Base-by-base conservation (phyloP, 1,140 invertebrate species). In the Zaprionus inermis region DNA sequence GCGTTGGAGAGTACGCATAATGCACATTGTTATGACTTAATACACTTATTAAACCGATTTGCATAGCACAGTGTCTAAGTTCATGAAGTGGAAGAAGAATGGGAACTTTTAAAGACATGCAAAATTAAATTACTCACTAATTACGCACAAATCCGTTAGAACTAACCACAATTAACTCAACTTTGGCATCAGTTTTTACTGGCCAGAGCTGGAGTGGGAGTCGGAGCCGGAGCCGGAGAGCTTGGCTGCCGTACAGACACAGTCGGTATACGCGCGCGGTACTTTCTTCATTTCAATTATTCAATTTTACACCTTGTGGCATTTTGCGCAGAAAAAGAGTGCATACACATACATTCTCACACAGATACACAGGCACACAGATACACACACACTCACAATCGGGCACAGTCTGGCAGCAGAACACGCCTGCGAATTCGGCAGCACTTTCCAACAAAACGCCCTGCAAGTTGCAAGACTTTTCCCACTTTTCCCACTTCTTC, bases 271-370 rank as follows among this genome's bases (percentile, higher is more conserved):
- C 28, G 32, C 32, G 54, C 22, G 54, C 49, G 46, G 36, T 60
- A 44, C 68, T 78, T 81, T 75, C 86, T 90, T 85, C 72, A 90
- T 91, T 91, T 91, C 81, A 91, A 91, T 91, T 91, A 91, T 91
- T 91, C 85, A 91, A 91, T 91, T 91, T 91, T 91, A 90, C 89
- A 91, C 89, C 89, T 91, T 91, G 81, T 81, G 85, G 84, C 90
- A 90, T 90, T 90, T 86, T 51, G 28, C 44, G 44, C 44, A 58
- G 52, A 72, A 77, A 73, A 81, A 76, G 66, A 32, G 55, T 20
- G 58, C 78, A 66, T 36, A 55, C 78, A 66, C 30, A 55, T 34
- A 77, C 44, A 54, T 12, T 32, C 58, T 34, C 22, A 52, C 61
- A 63, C 12, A 57, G 14, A 70, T 6, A 68, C 16, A 32, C 14